These are phyloP conservation scores for Ochotona curzoniae DNA, from an alignment of 2,113 vertebrate species.

Conservation along the genomic window DNA sequence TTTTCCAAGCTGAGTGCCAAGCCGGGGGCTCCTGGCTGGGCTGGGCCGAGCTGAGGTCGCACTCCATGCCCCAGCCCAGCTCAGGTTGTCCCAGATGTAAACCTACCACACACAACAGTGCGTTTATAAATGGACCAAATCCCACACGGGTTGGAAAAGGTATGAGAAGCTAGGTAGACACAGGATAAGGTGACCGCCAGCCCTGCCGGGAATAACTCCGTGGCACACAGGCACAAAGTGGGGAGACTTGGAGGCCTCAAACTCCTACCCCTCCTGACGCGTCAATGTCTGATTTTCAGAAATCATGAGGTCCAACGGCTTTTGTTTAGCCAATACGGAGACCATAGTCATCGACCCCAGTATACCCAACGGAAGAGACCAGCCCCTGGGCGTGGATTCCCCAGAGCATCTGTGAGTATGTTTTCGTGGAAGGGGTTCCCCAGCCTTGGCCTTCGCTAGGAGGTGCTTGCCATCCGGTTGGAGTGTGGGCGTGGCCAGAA, in stretches of 20 bases:
- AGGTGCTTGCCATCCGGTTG: rapidly evolving
- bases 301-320: slow-evolving; percentile 98
- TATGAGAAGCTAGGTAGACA: no score
- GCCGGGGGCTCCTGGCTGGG: not conserved
- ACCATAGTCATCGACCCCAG: slow-evolving; percentile 97
- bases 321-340: slow-evolving; percentile 98
- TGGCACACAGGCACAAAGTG: not conserved
- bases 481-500: no score
- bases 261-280: no score
- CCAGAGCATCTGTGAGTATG: slow-evolving; percentile 91
- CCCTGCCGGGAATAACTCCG: no score
- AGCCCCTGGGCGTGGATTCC: slow-evolving; percentile 91
- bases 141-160: no score
- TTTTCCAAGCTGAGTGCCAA: not conserved
- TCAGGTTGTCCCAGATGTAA: no score
- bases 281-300: slow-evolving; percentile 84
- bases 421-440: not conserved
- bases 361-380: slow-evolving; percentile 92
- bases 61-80: rapidly evolving
- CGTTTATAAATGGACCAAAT: no score
- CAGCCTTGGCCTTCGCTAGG: rapidly evolving
- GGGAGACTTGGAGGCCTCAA: not conserved
- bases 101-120: no score
- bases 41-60: no score
- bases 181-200: no score